These are phyloP conservation scores for Ceramica pisi DNA, from an alignment of 2,888 invertebrate genomes.

Conservation along the genomic window DNA sequence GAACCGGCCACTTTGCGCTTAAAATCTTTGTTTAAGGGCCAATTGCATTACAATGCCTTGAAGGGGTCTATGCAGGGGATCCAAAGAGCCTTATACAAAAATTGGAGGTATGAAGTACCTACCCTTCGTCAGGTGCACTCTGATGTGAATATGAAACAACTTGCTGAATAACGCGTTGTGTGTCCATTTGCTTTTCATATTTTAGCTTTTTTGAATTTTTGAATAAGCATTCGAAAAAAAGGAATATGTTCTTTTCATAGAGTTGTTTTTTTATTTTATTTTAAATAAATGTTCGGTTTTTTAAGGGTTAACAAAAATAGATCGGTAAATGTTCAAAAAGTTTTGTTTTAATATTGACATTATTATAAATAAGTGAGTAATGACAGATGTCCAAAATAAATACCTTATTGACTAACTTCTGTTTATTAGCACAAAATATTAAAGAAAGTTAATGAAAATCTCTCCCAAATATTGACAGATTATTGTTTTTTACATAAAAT, in stretches of 20 bases:
- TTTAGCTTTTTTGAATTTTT: conserved; percentile 42
- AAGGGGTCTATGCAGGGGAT: conserved; percentile 60
- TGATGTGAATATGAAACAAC: conserved; percentile 38
- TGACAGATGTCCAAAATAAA: no score
- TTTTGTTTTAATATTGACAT: neutral
- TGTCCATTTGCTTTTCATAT: conserved; percentile 48
- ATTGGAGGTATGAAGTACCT: conserved; percentile 37
- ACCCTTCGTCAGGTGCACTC: conserved; percentile 21
- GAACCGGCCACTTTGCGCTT: conserved; percentile 75
- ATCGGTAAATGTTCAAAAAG: neutral
- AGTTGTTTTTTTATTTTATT: neutral
- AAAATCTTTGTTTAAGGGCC: conserved; percentile 79
- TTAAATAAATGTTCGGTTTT: neutral
- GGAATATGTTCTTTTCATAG: conserved; percentile 14
- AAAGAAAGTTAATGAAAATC: neutral
- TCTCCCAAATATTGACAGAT: conserved; percentile 19
- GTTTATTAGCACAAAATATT: neutral
- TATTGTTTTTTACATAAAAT: conserved; percentile 43
- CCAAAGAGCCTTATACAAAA: conserved; percentile 56
- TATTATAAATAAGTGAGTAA: neutral
- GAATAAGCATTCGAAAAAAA: conserved; percentile 31
- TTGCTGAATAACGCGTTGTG: conserved; percentile 34
- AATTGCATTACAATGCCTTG: conserved; percentile 75
- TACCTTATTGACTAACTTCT: neutral
- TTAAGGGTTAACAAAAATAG: no score